Evolutionary conservation across 2,888 invertebrate species (phyloP), one percentile per base, ranked within the genome.

Genomic region (Lepeophtheirus nordmannii): DNA sequence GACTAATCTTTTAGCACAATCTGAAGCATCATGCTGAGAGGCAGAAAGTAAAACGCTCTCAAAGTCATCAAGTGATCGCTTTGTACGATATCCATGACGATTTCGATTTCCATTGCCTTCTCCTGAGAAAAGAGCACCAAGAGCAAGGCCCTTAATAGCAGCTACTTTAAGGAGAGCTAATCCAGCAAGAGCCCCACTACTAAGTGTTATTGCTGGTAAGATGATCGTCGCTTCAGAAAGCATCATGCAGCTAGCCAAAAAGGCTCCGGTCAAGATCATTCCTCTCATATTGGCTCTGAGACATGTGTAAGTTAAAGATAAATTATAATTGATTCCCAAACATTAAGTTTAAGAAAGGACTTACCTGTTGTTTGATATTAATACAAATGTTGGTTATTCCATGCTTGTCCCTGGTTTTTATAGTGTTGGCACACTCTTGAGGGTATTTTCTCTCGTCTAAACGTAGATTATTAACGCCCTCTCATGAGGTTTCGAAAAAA

Each of bases 1-100:
- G 14, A 62, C 23, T n/a, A 62, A 17, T 23, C 20, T n/a, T 17
- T 62, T 62, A 17, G 62, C 62, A 40, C 62, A 62, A 17, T 62
- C 62, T 17, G 30, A 30, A 8, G 62, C 12, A 23, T 62, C 62
- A 40, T 62, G n/a, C 17, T 39, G 39, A 9, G 39, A 39, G 8
- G 62, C 62, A n/a, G 20, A 17, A 7, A 60, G 60, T 10, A 60
- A 14, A 22, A 11, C 1, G 37, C 17, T 17, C 23, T 60, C 60
- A 17, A 60, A 37, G n/a, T 30, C n/a, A 20, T 22, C 22, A 1
- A 60, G 37, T 1, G 60, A 60, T 10, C 60, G 22, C 3, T 30
- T 17, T 20, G n/a, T n/a, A n/a, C 59, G 59, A n/a, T n/a, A n/a
- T 23, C 10, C 22, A 11, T n/a, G 12, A 14, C 57, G 30, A 7